Evolutionary conservation across 2,888 invertebrate species (phyloP), one percentile per base, ranked within the genome.

Genomic region (Pomacea canaliculata): DNA sequence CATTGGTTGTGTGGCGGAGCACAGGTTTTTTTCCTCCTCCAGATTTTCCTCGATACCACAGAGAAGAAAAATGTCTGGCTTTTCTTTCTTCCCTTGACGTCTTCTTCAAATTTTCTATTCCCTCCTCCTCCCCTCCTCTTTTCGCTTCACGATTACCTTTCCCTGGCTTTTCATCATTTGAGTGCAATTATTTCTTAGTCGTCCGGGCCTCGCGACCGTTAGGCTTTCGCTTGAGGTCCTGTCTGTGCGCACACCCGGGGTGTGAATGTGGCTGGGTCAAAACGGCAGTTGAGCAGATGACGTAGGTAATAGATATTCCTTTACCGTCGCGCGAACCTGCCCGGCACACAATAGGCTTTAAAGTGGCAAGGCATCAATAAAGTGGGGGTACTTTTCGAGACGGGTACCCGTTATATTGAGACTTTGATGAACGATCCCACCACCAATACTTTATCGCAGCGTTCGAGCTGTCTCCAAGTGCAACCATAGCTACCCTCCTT

Each of bases 241-340:
- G 51, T 56, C 51, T 56, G 51, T 56, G 51, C 51, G 51, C 51
- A 56, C 51, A 56, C 51, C 51, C 51, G 27, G 63, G 63, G 63
- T 63, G 63, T 27, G 63, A 63, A 63, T 63, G 63, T 19, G 13
- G 18, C 69, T 49, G 49, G 69, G 69, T 69, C 69, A 69, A 69
- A 69, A 49, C 46, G 69, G 69, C 51, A 69, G 49, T 63, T 63
- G n/a, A 51, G 23, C 10, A 27, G 66, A 27, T 69, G 69, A 69
- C 69, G 69, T 69, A 69, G 69, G 49, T 51, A 49, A 49, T 69
- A 69, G 69, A 69, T 69, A 49, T 46, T 69, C 69, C 69, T 49
- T 49, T 49, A 49, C 69, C 23, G 69, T 69, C 69, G 48, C 69
- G n/a, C 37, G 49, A 49, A 69, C 19, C 51, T 56, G 51, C 51